phyloP scores from a whole-genome alignment of 2,113 vertebrate species.

The Lepisosteus oculatus region DNA sequence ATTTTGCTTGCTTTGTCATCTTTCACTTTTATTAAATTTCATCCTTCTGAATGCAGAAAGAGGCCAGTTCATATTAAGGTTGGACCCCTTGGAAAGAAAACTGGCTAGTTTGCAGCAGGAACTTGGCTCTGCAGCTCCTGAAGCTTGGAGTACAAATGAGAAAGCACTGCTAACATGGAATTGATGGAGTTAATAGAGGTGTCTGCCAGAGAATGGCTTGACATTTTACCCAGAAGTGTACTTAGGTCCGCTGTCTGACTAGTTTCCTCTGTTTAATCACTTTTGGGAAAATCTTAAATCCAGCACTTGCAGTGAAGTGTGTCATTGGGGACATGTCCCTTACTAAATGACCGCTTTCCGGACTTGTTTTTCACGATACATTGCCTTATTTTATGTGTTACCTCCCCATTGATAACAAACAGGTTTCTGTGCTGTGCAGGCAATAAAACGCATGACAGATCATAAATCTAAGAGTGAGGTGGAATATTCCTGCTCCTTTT shows the following conservation, averaged over 20 bases:
- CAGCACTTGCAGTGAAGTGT: neutral
- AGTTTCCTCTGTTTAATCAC: slow-evolving; percentile 30
- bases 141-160: no score
- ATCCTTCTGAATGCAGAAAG: neutral
- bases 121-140: neutral
- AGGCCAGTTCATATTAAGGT: slow-evolving; percentile 6
- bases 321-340: slow-evolving; percentile 3
- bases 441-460: neutral
- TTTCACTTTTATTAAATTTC: neutral
- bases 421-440: slow-evolving; percentile 7
- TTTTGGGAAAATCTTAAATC: slow-evolving; percentile 13
- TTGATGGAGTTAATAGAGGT: slow-evolving; percentile 19
- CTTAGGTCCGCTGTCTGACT: slow-evolving; percentile 17
- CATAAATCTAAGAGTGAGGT: neutral
- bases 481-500: neutral
- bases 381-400: neutral
- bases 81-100: neutral
- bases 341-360: slow-evolving; percentile 15
- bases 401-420: neutral
- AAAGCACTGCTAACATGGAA: neutral
- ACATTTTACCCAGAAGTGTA: slow-evolving; percentile 29
- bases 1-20: no score
- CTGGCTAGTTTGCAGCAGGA: slow-evolving; percentile 6
- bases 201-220: slow-evolving; percentile 16
- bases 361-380: slow-evolving; percentile 1